A percentile compares a stretch with the other conserved stretches of the same genome.
Evolutionary conservation across 2,888 invertebrate genomes (phyloP).

Genomic region (Eristalinus aeneus): DNA sequence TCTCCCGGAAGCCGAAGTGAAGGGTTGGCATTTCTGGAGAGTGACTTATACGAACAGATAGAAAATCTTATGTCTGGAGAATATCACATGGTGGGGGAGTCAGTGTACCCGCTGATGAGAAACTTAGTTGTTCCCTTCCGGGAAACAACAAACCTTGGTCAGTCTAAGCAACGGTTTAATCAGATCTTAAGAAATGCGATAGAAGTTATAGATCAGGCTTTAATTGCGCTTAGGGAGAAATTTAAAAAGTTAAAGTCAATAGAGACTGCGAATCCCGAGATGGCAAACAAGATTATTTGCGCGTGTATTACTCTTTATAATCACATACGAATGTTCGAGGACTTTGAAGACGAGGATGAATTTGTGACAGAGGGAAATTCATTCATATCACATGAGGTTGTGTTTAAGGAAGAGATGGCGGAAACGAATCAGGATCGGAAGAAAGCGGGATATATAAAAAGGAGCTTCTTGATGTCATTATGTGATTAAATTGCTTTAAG

Average conservation of each 20-base stretch:
- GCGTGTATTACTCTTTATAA: conserved; percentile 38
- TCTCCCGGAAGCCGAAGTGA: conserved; percentile 22
- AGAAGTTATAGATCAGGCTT: neutral
- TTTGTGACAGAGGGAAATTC: neutral
- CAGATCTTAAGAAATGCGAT: neutral
- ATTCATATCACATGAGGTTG: neutral
- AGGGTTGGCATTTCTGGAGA: neutral
- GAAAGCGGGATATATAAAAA: conserved; percentile 20
- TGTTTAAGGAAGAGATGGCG: conserved; percentile 1
- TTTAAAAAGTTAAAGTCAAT: conserved; percentile 27
- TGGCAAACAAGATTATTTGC: conserved; percentile 45
- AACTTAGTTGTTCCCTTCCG: conserved; percentile 36
- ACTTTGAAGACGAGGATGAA: conserved; percentile 9
- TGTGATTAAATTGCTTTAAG: conserved; percentile 15
- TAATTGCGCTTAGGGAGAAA: conserved; percentile 1
- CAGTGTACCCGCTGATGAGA: conserved; percentile 26
- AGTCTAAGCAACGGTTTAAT: conserved; percentile 21
- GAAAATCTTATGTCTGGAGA: conserved; percentile 21
- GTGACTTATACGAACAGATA: conserved; percentile 19
- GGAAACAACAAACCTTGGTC: neutral
- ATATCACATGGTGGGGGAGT: conserved; percentile 30
- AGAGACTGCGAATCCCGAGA: conserved; percentile 18
- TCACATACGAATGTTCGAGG: conserved; percentile 36
- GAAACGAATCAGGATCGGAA: neutral
- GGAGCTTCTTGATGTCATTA: conserved; percentile 33